Evolutionary conservation across 2,888 invertebrate genomes (phyloP).

Genomic region (Pterostichus madidus): DNA sequence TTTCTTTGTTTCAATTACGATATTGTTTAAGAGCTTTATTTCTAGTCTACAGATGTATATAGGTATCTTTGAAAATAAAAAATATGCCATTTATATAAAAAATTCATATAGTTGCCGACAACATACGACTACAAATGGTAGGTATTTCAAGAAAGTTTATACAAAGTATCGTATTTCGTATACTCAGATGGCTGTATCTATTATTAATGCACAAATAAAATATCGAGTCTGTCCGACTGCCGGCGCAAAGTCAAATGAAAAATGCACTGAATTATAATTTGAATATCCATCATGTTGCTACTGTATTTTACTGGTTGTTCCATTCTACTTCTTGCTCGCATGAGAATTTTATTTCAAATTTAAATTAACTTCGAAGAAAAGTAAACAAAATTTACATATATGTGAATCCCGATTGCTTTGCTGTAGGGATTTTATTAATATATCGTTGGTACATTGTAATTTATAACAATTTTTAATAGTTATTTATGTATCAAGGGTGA

Average conservation of each 20-base stretch:
- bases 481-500: too few relatives aligned
- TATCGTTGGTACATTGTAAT: too few relatives aligned
- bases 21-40: conserved; percentile 7
- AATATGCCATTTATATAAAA: conserved; percentile 50
- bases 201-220: conserved; percentile 64
- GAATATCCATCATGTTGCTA: conserved; percentile 48
- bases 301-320: neutral
- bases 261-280: conserved; percentile 61
- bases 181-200: conserved; percentile 59
- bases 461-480: too few relatives aligned
- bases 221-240: conserved; percentile 47
- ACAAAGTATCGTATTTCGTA: conserved; percentile 43
- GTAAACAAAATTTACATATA: neutral
- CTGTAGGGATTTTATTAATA: too few relatives aligned
- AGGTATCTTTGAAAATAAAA: conserved; percentile 50
- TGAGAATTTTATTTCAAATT: conserved; percentile 19
- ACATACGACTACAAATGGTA: conserved; percentile 64
- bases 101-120: conserved; percentile 61
- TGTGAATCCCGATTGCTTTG: too few relatives aligned
- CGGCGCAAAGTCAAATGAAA: conserved; percentile 36
- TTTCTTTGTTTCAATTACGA: conserved; percentile 28
- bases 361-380: neutral
- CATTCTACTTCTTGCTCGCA: neutral
- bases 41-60: neutral
- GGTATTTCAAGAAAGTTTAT: conserved; percentile 55